Base-by-base conservation (phyloP, 2,888 invertebrate genomes). In the Anarsia innoxiella region DNA sequence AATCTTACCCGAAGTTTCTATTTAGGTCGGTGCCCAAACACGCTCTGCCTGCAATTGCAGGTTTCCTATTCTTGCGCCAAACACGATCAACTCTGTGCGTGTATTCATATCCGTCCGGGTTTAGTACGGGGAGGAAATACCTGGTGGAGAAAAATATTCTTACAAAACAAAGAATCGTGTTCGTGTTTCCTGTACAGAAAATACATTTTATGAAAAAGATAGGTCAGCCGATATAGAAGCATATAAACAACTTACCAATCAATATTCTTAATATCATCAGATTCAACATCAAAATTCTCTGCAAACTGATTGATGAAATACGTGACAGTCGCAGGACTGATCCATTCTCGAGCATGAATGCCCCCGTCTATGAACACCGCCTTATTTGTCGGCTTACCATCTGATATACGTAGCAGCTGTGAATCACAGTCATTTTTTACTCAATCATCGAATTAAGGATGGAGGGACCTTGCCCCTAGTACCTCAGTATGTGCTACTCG, bases 321-420 rank as follows among this genome's bases (percentile, higher is more conserved):
- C 2, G 93, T 92, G 1, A 93, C 93, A 0, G 91, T 88, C 0
- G 95, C 93, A 0, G 94, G 94, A 35, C 93, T 91, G 49, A 95
- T 94, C 94, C 94, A 97, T 85, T 97, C 97, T 23, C 97, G 87
- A 0, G 95, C 95, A 60, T 96, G 95, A 48, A 95, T 94, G 3
- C 95, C 95, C 16, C 92, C 92, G 56, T 92, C 92, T 37, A 92
- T 88, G 87, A 92, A 93, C 13, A 93, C 78, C 0, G 92, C 91
- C 41, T 90, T 90, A 49, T 89, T 91, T 9, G 76, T 76, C 1
- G 86, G 52, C 27, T 89, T 87, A 5, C 92, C 91, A 55, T 92
- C 88, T 8, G 93, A 93, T 45, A 93, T 91, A 48, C 91, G 84
- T 34, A 86, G 48, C 6, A 85, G 49, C 85, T 85, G 48, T 13